Conservation (phyloP, 2,113 vertebrate genomes). For the Circaetus cinerascens region DNA sequence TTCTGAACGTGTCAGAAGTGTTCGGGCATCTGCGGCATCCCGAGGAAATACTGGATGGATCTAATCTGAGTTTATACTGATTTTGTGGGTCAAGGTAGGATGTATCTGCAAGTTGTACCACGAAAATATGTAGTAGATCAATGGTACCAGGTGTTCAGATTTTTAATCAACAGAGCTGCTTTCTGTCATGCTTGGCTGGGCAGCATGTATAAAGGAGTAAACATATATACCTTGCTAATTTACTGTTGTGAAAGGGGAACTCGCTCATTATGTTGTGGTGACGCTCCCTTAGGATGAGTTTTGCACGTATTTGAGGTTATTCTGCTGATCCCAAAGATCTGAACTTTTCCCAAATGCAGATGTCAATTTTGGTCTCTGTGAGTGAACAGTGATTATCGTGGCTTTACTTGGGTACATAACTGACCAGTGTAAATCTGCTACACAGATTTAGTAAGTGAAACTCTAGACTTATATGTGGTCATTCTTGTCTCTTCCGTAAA, state of each 20-base stretch:
- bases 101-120: neutral
- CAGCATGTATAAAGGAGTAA: neutral
- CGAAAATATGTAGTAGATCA: neutral
- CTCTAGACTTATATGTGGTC: neutral
- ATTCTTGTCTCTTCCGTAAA: conserved; percentile 27
- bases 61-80: neutral
- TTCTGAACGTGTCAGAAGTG: neutral
- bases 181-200: neutral
- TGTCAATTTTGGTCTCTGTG: neutral
- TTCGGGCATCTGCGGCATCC: neutral
- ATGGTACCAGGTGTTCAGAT: fast-evolving
- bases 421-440: neutral
- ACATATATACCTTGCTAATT: neutral
- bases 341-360: neutral
- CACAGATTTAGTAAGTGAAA: conserved; percentile 6
- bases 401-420: neutral
- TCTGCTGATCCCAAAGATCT: neutral
- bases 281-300: neutral
- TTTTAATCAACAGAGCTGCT: neutral
- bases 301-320: neutral
- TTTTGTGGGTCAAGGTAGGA: neutral
- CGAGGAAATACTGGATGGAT: neutral
- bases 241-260: neutral
- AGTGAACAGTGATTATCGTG: neutral
- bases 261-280: neutral